Percentiles rank a stretch among this genome's conserved stretches.
These are phyloP conservation scores for Acleris literana DNA, from an alignment of 2,888 invertebrate genomes.

Conservation along the genomic window DNA sequence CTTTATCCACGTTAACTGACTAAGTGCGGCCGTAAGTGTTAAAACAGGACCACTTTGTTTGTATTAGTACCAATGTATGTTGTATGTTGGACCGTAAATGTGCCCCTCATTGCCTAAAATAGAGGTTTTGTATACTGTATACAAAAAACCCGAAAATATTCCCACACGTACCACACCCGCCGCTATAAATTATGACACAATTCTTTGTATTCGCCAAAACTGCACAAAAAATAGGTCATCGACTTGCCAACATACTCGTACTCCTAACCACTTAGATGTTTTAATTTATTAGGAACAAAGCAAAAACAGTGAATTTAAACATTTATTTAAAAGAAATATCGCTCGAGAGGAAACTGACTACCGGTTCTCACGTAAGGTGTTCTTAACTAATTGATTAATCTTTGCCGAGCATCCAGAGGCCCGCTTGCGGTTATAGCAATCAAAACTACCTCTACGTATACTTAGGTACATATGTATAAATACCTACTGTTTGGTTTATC, in stretches of 20 bases:
- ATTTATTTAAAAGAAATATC: slow-evolving; percentile 14
- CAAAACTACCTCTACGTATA: too few relatives aligned
- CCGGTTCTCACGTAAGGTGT: too few relatives aligned
- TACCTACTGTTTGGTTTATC: too few relatives aligned
- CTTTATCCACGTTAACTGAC: too few relatives aligned
- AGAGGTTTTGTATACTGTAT: neutral
- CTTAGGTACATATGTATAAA: too few relatives aligned
- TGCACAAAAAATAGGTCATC: slow-evolving; percentile 45
- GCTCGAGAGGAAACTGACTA: neutral
- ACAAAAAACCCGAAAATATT: slow-evolving; percentile 36
- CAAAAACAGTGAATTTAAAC: slow-evolving; percentile 5
- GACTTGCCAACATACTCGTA: slow-evolving; percentile 22
- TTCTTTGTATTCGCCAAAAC: slow-evolving; percentile 49
- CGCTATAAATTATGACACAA: slow-evolving; percentile 54
- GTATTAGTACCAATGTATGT: too few relatives aligned
- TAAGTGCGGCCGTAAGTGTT: too few relatives aligned
- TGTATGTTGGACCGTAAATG: too few relatives aligned
- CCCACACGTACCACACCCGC: slow-evolving; percentile 41
- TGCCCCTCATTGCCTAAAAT: neutral
- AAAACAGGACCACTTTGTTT: too few relatives aligned
- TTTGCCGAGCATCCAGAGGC: too few relatives aligned
- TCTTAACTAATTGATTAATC: too few relatives aligned
- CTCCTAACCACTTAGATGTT: neutral
- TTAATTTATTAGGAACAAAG: slow-evolving; percentile 16
- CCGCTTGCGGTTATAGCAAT: too few relatives aligned